phyloP scores from a whole-genome alignment of 2,797 vertebrate species.

The Sebastes reedi region DNA sequence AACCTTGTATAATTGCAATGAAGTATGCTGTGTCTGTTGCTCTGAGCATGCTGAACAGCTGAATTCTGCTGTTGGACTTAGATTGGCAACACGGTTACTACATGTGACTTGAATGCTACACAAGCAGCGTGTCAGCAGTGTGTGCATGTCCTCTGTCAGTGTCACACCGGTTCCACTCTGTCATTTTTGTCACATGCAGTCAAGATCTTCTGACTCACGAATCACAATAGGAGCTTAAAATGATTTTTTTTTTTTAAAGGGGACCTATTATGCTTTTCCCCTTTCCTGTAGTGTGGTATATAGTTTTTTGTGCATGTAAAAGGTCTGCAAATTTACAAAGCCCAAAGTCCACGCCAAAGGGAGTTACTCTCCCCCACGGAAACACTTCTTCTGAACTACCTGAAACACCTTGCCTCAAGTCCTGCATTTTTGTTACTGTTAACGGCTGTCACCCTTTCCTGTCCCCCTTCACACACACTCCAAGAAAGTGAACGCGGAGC shows the following conservation, averaged over 20 bases:
- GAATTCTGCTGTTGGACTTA: not conserved
- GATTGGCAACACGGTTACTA: not conserved
- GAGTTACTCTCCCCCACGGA: no score
- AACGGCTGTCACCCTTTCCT: no score
- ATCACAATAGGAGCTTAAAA: not conserved
- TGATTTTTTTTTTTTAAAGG: not conserved
- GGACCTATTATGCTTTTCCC: no score
- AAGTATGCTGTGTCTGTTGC: not conserved
- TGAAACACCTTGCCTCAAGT: no score
- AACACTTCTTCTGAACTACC: no score
- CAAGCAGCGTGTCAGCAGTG: constrained; percentile 35
- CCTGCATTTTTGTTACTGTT: no score
- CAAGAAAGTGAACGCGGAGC: no score
- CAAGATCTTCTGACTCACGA: constrained; percentile 6
- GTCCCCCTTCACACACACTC: no score
- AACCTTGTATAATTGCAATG: not conserved
- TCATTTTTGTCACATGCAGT: constrained; percentile 48
- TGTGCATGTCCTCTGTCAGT: constrained; percentile 37
- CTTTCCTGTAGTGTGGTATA: no score
- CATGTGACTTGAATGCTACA: constrained; percentile 5
- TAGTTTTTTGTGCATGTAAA: no score
- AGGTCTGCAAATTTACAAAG: no score
- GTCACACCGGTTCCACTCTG: constrained; percentile 36
- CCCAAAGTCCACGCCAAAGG: no score
- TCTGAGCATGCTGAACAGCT: not conserved